Percentiles rank a stretch among this genome's conserved stretches.
phyloP scores from a whole-genome alignment of 2,113 vertebrate species.

The Elephantulus edwardii region DNA sequence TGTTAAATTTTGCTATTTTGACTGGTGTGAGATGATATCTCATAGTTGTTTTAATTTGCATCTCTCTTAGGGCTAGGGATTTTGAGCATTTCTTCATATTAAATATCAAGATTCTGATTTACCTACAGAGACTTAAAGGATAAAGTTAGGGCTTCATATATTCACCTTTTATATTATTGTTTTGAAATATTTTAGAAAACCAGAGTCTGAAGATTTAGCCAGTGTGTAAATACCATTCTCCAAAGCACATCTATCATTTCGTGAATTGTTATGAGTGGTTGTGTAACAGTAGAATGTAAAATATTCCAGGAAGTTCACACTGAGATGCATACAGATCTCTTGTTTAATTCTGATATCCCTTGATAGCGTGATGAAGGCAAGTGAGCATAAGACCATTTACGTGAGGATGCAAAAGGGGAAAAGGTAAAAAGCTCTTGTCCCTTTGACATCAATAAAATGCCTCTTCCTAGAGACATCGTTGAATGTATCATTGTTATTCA shows the following conservation, averaged over 20 bases:
- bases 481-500: conserved; percentile 79
- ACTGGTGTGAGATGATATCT: too few relatives aligned
- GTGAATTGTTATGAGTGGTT: not conserved
- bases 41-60: too few relatives aligned
- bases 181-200: not conserved
- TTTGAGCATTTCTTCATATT: fast-evolving
- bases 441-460: conserved; percentile 66
- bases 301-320: not conserved
- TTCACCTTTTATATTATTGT: not conserved
- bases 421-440: conserved; percentile 17
- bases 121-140: not conserved
- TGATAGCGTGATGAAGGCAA: not conserved
- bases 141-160: not conserved
- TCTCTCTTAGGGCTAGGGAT: too few relatives aligned
- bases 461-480: conserved; percentile 56
- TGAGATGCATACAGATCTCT: not conserved
- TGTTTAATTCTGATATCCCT: not conserved
- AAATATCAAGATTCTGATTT: not conserved
- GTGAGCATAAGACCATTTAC: not conserved
- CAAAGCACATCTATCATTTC: not conserved
- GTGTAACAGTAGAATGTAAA: conserved; percentile 22
- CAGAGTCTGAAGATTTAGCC: not conserved
- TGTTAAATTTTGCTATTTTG: too few relatives aligned
- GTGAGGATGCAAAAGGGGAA: conserved; percentile 43
- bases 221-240: not conserved